Evolutionary conservation across 2,888 invertebrate species (phyloP).

Genomic region (Zaprionus bogoriensis): DNA sequence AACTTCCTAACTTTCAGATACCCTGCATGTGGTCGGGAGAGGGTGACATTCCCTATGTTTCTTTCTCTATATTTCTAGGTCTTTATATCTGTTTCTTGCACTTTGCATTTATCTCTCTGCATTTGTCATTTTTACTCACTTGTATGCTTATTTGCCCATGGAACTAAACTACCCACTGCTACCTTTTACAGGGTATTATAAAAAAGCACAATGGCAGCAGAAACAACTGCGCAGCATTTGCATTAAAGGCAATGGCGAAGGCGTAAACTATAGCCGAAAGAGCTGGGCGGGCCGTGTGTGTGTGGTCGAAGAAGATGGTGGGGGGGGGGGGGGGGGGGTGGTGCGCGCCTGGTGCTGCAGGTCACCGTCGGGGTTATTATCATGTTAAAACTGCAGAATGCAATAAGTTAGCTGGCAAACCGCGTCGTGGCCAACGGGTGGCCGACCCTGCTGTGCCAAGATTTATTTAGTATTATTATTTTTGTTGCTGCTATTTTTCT

Average conservation of each 20-base stretch:
- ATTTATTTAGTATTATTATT: conserved; percentile 61
- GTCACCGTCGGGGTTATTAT: conserved; percentile 59
- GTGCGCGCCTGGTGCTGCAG: conserved; percentile 24
- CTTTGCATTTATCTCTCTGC: background rate
- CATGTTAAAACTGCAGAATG: conserved; percentile 66
- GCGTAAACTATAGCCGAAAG: conserved; percentile 32
- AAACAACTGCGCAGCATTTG: conserved; percentile 43
- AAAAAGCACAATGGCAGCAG: conserved; percentile 18
- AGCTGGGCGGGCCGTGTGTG: background rate
- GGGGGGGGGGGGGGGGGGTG: background rate
- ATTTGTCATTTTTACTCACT: too few species aligned
- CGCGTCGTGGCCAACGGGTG: conserved; percentile 47
- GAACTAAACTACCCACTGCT: background rate
- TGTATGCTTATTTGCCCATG: background rate
- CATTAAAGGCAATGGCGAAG: conserved; percentile 42
- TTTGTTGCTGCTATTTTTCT: conserved; percentile 24
- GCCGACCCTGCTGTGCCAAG: conserved; percentile 52
- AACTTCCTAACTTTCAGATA: conserved; percentile 3
- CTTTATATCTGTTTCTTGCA: background rate
- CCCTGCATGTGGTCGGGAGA: conserved; percentile 9
- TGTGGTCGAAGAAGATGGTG: too few species aligned
- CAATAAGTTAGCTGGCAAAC: conserved; percentile 64
- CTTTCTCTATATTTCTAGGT: background rate
- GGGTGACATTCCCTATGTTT: too few species aligned
- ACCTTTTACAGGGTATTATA: conserved; percentile 9